Evolutionary conservation across 2,888 invertebrate genomes (phyloP), one percentile per base, ranked within the genome.

Genomic region (Artemia sinica): DNA sequence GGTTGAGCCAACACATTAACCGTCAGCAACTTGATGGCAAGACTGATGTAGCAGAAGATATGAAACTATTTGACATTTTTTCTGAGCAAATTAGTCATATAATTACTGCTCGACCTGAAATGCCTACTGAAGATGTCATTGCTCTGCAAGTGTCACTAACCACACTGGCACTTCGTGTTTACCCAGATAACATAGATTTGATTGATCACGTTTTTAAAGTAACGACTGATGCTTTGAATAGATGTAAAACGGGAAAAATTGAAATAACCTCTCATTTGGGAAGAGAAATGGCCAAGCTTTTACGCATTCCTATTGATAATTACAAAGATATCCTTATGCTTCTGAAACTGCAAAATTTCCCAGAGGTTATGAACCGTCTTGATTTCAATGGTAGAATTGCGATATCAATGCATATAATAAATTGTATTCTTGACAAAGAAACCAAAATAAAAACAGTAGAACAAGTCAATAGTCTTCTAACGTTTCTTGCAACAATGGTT

Each of bases 31-130:
- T 82, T 66, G 73, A 74, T 51, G 80, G 80, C 72, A 78, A 78
- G 10, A 81, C 82, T 71, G 84, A 84, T 58, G 85, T 87, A 74
- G 88, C 91, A 49, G 83, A 87, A 71, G 91, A 94, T 74, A 91
- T 96, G 14, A 89, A 94, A 76, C 81, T 99, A 9, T 99, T 99
- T 78, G 95, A 97, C 76, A 94, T 97, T 52, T 98, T 99, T 79
- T 96, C 95, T 2, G 89, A 93, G 75, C 97, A 98, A 81, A 92
- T 97, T 6, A 91, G 94, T 1, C 88, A 89, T 71, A 94, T 97
- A 73, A 93, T 96, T 71, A 79, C 92, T 85, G 91, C 88, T 71
- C 86, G 97, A 66, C 88, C 88, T 71, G 92, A 96, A 77, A 91
- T 98, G 88, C 91, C 95, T 0, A 80, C 89, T 41, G 97, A 98